These are phyloP conservation scores for Caenorhabditis elegans DNA, from an alignment of 1,140 invertebrate genomes.

Conservation along the genomic window WBcel235 BX284605.5:20783001-20783500, in stretches of 20 bases:
- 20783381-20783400: neutral
- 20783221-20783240: neutral
- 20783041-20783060: constrained; percentile 38
- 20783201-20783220: neutral
- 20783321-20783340: neutral
- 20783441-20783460: constrained; percentile 2
- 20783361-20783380: neutral
- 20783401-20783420: neutral
- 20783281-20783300: too few species aligned
- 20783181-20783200: neutral
- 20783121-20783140: constrained; percentile 58
- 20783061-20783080: constrained; percentile 55
- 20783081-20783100: constrained; percentile 59
- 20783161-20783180: neutral
- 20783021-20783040: neutral
- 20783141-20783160: constrained; percentile 43
- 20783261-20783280: too few species aligned
- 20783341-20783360: constrained; percentile 31
- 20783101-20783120: constrained; percentile 55
- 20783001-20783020: constrained; percentile 50
- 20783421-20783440: constrained; percentile 9
- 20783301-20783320: too few species aligned
- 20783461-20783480: neutral
- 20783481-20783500: neutral
- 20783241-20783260: neutral